Percentiles rank a stretch among this genome's conserved stretches.
These are phyloP conservation scores for Semnornis frantzii DNA, from an alignment of 2,113 vertebrate genomes.

Conservation along the genomic window DNA sequence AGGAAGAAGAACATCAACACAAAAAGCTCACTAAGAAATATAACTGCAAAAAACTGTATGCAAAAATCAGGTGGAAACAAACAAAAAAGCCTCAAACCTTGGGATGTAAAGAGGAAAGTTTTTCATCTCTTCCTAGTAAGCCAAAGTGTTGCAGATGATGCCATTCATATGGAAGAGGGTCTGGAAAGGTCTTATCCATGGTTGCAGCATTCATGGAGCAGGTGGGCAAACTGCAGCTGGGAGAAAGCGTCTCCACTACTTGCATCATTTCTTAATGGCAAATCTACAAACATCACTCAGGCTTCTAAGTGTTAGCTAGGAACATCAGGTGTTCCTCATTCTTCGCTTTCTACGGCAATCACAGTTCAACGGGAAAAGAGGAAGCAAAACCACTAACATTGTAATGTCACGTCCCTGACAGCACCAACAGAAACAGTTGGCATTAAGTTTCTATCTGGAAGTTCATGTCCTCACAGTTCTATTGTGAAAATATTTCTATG, in stretches of 20 bases:
- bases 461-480: not conserved
- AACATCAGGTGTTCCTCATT: not conserved
- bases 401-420: not conserved
- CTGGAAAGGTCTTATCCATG: not conserved
- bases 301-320: not conserved
- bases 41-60: not conserved
- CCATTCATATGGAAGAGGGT: not conserved
- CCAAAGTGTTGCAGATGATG: not conserved
- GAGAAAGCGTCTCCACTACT: not conserved
- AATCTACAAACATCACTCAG: not conserved
- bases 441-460: not conserved
- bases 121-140: not conserved
- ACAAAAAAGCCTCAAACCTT: not conserved
- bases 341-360: not conserved
- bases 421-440: not conserved
- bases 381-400: not conserved
- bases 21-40: not conserved
- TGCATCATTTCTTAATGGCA: not conserved
- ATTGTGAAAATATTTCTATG: not conserved
- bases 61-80: not conserved
- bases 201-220: rapidly evolving
- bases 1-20: not conserved
- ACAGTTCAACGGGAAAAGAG: not conserved
- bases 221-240: not conserved
- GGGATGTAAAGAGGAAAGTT: not conserved